Evolutionary conservation across 2,797 vertebrate species (phyloP).

Genomic region (Triplophysa yarkandensis): DNA sequence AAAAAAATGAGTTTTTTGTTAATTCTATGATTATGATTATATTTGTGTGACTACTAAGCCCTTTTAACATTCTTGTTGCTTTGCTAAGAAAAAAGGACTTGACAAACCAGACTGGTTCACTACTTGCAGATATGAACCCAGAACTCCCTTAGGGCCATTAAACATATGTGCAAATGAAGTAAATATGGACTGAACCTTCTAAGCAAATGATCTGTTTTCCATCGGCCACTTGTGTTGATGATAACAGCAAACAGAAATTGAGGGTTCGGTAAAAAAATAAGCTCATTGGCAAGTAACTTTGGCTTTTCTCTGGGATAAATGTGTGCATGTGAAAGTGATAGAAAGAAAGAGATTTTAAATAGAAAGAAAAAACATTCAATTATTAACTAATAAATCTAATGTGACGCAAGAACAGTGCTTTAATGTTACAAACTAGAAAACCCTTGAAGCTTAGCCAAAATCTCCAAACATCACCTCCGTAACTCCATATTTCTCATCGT

Average conservation of each 20-base stretch:
- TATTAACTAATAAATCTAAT: not conserved
- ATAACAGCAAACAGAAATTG: not conserved
- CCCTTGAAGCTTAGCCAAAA: not conserved
- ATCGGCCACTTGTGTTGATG: not conserved
- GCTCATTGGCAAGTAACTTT: not conserved
- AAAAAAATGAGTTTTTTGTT: no score
- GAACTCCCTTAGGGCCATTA: constrained; percentile 14
- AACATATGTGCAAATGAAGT: constrained; percentile 31
- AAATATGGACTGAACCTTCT: constrained; percentile 35
- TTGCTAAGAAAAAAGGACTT: not conserved
- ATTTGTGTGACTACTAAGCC: no score
- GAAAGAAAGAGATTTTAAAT: not conserved
- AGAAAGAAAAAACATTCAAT: not conserved
- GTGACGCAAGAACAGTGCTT: not conserved
- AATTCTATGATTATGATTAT: no score
- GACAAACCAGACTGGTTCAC: not conserved
- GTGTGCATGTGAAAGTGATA: not conserved
- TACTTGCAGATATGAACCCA: not conserved
- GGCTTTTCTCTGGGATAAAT: not conserved
- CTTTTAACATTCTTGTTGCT: not conserved
- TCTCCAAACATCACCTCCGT: not conserved
- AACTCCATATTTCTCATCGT: not conserved
- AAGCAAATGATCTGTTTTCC: constrained; percentile 41
- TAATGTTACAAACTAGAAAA: no score
- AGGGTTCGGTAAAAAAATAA: not conserved